These are phyloP conservation scores for Melanostigma gelatinosum DNA, from an alignment of 2,113 vertebrate species.

Conservation along the genomic window DNA sequence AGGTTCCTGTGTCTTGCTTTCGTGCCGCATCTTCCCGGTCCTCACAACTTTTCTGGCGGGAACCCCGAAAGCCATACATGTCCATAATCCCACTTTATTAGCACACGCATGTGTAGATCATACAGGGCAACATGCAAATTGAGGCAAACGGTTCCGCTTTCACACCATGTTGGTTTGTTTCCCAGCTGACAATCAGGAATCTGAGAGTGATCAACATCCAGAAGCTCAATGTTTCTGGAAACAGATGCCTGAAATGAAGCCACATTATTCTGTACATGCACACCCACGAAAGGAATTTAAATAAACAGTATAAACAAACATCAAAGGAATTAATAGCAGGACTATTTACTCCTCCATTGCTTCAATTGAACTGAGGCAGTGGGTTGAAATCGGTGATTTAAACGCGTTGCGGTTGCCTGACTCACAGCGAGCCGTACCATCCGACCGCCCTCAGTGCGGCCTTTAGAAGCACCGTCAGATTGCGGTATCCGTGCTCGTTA, in stretches of 20 bases:
- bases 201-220: not conserved
- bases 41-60: too few relatives aligned
- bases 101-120: conserved; percentile 4
- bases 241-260: conserved; percentile 9
- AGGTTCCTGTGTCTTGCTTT: too few relatives aligned
- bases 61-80: conserved; percentile 4
- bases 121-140: conserved; percentile 5
- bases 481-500: conserved; percentile 60
- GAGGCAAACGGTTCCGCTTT: conserved; percentile 9
- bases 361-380: not conserved
- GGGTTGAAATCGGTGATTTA: conserved; percentile 15
- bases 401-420: not conserved
- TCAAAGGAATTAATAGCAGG: conserved; percentile 10
- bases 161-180: not conserved
- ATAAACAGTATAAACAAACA: conserved; percentile 9
- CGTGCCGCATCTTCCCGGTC: too few relatives aligned
- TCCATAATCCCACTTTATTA: not conserved
- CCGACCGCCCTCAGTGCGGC: conserved; percentile 21
- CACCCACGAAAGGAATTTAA: not conserved
- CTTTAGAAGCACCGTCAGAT: conserved; percentile 52
- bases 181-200: not conserved
- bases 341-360: not conserved
- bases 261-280: conserved; percentile 10
- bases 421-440: not conserved
- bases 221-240: conserved; percentile 2